A percentile compares a stretch with the other conserved stretches of the same genome.
These are phyloP conservation scores for Cataglyphis altisquamis DNA, from an alignment of 2,888 invertebrate species.

Conservation along the genomic window DNA sequence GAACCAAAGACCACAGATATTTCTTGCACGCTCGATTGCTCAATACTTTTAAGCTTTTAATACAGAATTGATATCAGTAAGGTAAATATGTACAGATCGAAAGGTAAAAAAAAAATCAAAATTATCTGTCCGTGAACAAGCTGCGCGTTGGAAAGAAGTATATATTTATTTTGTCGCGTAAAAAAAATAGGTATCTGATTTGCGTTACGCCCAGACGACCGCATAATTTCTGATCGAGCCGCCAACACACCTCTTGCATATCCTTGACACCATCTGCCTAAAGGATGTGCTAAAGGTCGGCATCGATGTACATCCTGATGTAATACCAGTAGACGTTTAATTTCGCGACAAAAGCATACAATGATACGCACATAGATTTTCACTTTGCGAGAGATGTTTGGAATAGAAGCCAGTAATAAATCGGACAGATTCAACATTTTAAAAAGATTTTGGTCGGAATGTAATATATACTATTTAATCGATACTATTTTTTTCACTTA, in stretches of 20 bases:
- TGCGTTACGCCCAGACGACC: constrained; percentile 70
- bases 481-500: constrained; percentile 12
- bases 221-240: constrained; percentile 74
- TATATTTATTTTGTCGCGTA: constrained; percentile 46
- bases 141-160: constrained; percentile 28
- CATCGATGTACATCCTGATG: constrained; percentile 61
- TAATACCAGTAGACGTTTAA: constrained; percentile 54
- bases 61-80: neutral
- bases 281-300: constrained; percentile 77
- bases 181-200: constrained; percentile 56
- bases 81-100: neutral
- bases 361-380: neutral
- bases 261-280: constrained; percentile 77
- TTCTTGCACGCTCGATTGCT: neutral
- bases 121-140: constrained; percentile 34
- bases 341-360: constrained; percentile 39
- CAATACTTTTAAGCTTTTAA: neutral
- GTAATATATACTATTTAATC: neutral
- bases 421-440: neutral
- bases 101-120: constrained; percentile 21
- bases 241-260: constrained; percentile 67
- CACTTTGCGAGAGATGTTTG: neutral
- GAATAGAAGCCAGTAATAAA: neutral
- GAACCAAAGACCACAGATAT: neutral
- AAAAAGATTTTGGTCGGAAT: neutral